Base-by-base conservation (phyloP, 2,797 vertebrate species). In the Neosilurus mollespiculum region DNA sequence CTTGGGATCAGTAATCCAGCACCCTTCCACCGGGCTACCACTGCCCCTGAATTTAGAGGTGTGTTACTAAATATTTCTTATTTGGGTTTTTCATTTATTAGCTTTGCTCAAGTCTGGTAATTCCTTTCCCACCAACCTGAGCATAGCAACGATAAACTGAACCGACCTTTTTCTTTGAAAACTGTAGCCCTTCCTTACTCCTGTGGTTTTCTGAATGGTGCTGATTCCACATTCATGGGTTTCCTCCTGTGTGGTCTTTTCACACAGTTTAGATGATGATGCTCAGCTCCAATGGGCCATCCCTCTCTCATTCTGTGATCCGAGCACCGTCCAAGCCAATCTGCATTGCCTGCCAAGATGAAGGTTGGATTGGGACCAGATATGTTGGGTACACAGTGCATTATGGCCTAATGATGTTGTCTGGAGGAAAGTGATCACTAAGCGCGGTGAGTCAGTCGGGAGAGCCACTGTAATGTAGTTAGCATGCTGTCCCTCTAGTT, bases 161-260 rank as follows among this genome's bases (percentile, higher is more conserved):
- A 78, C 14, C 65, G 30, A n/a, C 51, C 64, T 70, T 80, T 56
- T 77, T 53, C 49, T 83, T 53, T 66, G 14, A 26, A 62, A 78
- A 24, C 4, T 20, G 2, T 26, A 49, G 54, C 73, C 54, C 18
- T 81, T 72, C 12, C n/a, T 78, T 64, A 51, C 62, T 62, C 7
- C 71, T 8, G 18, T 81, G 81, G 58, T 81, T 81, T 10, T 51
- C 58, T 66, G 58, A 69, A 78, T 83, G 73, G 78, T 73, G 37
- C 4, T 10, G 66, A 67, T 81, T 81, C 56, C 67, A 51, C 56
- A 69, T 67, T 64, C 77, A 67, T 51, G 43, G 62, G 26, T 11
- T 58, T 53, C 70, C 22, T 69, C 5, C 58, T 62, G 30, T 81
- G 81, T 58, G 73, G 73, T 69, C 82, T 75, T n/a, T 58, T 61